Evolutionary conservation across 2,888 invertebrate species (phyloP).

Genomic region (Caradrina clavipalpis): DNA sequence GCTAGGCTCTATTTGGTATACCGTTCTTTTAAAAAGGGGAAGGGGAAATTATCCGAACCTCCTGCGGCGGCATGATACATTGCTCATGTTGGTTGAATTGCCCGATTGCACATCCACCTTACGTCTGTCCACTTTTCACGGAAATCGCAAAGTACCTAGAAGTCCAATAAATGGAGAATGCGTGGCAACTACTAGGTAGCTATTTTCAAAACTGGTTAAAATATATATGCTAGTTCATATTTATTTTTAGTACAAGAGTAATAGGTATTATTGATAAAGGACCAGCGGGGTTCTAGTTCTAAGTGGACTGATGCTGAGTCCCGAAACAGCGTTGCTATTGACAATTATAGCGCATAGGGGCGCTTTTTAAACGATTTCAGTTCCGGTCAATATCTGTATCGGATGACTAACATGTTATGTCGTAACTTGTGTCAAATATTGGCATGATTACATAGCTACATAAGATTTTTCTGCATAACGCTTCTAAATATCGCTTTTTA

Average conservation of each 20-base stretch:
- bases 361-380: not conserved
- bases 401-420: too few species aligned
- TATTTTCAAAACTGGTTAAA: not conserved
- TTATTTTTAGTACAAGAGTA: slow-evolving; percentile 1
- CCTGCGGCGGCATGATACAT: too few species aligned
- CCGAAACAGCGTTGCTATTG: slow-evolving; percentile 33
- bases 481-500: not conserved
- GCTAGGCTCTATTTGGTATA: too few species aligned
- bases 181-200: not conserved
- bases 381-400: too few species aligned
- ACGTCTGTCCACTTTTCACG: not conserved
- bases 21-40: too few species aligned
- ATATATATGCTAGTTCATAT: not conserved
- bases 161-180: slow-evolving; percentile 16
- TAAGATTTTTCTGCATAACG: not conserved
- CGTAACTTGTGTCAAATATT: too few species aligned
- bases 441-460: too few species aligned
- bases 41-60: too few species aligned
- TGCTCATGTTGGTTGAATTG: not conserved
- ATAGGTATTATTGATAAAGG: slow-evolving; percentile 29
- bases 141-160: slow-evolving; percentile 5
- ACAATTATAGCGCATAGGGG: slow-evolving; percentile 15
- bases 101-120: not conserved
- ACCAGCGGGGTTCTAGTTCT: slow-evolving; percentile 40
- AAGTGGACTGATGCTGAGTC: slow-evolving; percentile 46